These are phyloP conservation scores for Tenthredo notha DNA, from an alignment of 2,888 invertebrate species.

Conservation along the genomic window DNA sequence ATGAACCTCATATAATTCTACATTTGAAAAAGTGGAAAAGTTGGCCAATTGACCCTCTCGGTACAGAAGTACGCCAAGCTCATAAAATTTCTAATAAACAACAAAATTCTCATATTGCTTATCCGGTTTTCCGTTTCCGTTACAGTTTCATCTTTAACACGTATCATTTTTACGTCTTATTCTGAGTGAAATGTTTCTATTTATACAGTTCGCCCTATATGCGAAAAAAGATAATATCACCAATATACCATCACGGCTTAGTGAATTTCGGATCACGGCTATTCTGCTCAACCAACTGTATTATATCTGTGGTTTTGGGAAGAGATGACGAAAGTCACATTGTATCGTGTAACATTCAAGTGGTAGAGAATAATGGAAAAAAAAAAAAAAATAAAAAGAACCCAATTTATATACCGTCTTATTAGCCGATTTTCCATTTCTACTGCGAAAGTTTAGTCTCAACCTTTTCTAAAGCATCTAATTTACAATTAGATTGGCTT, in stretches of 20 bases:
- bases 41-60: neutral
- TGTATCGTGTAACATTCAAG: neutral
- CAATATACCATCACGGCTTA: neutral
- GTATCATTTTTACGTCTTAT: neutral
- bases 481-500: neutral
- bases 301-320: neutral
- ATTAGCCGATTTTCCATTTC: neutral
- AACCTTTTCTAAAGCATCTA: neutral
- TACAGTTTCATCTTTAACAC: neutral
- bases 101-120: slow-evolving; percentile 4
- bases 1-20: neutral
- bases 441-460: neutral
- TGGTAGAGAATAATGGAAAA: neutral
- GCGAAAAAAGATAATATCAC: neutral
- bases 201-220: neutral
- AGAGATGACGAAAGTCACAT: neutral
- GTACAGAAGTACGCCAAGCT: neutral
- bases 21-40: neutral
- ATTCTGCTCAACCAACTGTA: neutral
- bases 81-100: slow-evolving; percentile 27
- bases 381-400: neutral
- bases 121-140: neutral
- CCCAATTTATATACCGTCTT: neutral
- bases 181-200: neutral
- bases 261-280: neutral